These are phyloP conservation scores for Pteronotus mesoamericanus DNA, from an alignment of 2,797 vertebrate genomes.

Conservation along the genomic window DNA sequence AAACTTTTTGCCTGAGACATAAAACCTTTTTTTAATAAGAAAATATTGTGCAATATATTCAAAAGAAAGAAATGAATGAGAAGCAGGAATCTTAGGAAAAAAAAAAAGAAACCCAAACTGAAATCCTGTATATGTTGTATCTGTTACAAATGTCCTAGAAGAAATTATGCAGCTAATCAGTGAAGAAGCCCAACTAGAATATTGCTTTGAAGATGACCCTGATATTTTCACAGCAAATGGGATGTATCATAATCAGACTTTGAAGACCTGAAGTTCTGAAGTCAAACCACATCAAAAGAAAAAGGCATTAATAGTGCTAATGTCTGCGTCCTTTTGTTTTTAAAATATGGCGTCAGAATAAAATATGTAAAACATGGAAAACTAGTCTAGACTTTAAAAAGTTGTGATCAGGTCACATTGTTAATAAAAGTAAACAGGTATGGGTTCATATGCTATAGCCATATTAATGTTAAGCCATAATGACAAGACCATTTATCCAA, in stretches of 20 bases:
- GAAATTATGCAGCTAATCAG: slow-evolving; percentile 39
- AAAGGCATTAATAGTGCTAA: slow-evolving; percentile 40
- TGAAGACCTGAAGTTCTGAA: slow-evolving; percentile 37
- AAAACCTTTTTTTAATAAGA: slow-evolving; percentile 82
- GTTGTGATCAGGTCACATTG: slow-evolving; percentile 37
- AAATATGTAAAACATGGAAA: slow-evolving; percentile 66
- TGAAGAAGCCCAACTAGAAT: slow-evolving; percentile 24
- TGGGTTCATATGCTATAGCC: slow-evolving; percentile 47
- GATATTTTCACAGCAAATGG: slow-evolving; percentile 8
- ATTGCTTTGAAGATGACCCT: slow-evolving; percentile 25
- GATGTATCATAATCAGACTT: neutral
- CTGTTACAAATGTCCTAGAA: slow-evolving; percentile 64
- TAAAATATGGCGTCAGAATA: slow-evolving; percentile 69
- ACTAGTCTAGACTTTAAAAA: slow-evolving; percentile 68
- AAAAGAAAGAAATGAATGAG: slow-evolving; percentile 66
- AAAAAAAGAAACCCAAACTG: slow-evolving; percentile 14
- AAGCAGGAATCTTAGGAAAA: slow-evolving; percentile 63
- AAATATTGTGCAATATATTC: slow-evolving; percentile 83
- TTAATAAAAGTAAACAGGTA: slow-evolving; percentile 50
- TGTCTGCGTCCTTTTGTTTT: slow-evolving; percentile 61
- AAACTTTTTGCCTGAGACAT: slow-evolving; percentile 76
- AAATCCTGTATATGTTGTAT: slow-evolving; percentile 62
- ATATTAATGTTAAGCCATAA: slow-evolving; percentile 67
- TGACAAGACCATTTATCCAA: neutral
- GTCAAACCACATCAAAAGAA: slow-evolving; percentile 25